Base-by-base conservation (phyloP, 2,888 invertebrate genomes). In the Synanthedon vespiformis region DNA sequence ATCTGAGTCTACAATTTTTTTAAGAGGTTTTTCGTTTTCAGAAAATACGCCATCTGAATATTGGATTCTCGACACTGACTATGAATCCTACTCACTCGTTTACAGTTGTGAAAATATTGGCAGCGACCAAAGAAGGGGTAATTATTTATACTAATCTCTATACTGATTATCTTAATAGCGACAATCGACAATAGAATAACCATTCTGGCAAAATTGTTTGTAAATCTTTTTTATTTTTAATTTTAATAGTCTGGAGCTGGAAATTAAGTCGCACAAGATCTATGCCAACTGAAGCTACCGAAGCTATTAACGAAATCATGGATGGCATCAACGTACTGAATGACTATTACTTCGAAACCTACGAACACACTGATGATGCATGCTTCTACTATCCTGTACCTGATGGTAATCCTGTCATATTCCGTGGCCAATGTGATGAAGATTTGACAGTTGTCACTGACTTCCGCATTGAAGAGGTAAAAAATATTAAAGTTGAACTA, bases 91-190 rank as follows among this genome's bases (percentile, higher is more conserved):
- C 61, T 80, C 92, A 0, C 84, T 92, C 1, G 89, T 91, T 1
- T 92, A 90, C 83, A 88, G 90, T 40, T 92, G 92, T 62, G 70
- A 68, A 0, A 81, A 89, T 59, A 65, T 88, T 5, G 70, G 77
- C 61, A 67, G 81, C 27, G 67, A 84, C 51, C 62, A 68, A 49
- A 88, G 85, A 52, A 74, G 80, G 68, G 67, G 77, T 89, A 51
- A 22, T 34, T 34, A 10, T 34, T 34, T 10, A 34, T 34, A 34
- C 8, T 10, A 34, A 34, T 34, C 34, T 10, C 6, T 34, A 34
- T 34, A 34, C 34, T 34, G 34, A 34, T 34, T 34, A 8, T 34
- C 34, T 18, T n/a, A n/a, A n/a, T n/a, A n/a, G n/a, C 16, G 2
- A 16, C 2, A 16, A 16, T 1, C 16, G 2, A 16, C 16, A 16